Conservation (phyloP, 2,797 vertebrate genomes). For the Paratrypauchen microcephalus region DNA sequence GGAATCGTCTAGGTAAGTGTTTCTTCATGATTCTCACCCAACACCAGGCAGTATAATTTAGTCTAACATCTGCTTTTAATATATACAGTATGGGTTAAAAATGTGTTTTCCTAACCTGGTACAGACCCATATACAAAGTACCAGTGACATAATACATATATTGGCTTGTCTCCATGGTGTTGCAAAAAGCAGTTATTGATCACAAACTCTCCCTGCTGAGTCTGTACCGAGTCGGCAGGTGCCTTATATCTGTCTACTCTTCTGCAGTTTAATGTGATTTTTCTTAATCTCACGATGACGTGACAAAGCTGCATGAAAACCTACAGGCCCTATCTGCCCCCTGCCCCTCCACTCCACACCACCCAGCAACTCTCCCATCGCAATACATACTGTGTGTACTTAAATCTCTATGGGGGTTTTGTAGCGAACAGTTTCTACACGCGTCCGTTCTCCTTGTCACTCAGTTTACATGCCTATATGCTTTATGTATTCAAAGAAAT, state of each 20-base stretch:
- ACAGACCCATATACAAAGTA: not conserved
- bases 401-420: conserved; percentile 29
- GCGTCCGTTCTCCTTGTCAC: conserved; percentile 37
- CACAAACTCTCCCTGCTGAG: not conserved
- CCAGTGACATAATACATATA: not conserved
- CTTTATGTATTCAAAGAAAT: conserved; percentile 18
- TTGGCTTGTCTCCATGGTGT: not conserved
- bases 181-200: not conserved
- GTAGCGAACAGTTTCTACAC: conserved; percentile 23
- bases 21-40: too few species aligned
- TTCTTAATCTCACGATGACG: conserved; percentile 76
- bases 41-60: too few species aligned
- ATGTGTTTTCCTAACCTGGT: too few species aligned
- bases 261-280: conserved; percentile 66
- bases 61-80: too few species aligned
- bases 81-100: too few species aligned
- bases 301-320: conserved; percentile 78
- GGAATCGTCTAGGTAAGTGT: too few species aligned
- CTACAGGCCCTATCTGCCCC: conserved; percentile 45
- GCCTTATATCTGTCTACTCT: conserved; percentile 69
- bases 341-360: conserved; percentile 44
- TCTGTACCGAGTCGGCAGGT: conserved; percentile 71
- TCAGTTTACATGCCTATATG: conserved; percentile 13
- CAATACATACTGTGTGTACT: conserved; percentile 34
- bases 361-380: conserved; percentile 35